phyloP scores from a whole-genome alignment of 1,140 invertebrate genomes.

The Ptiloglossa arizonensis region DNA sequence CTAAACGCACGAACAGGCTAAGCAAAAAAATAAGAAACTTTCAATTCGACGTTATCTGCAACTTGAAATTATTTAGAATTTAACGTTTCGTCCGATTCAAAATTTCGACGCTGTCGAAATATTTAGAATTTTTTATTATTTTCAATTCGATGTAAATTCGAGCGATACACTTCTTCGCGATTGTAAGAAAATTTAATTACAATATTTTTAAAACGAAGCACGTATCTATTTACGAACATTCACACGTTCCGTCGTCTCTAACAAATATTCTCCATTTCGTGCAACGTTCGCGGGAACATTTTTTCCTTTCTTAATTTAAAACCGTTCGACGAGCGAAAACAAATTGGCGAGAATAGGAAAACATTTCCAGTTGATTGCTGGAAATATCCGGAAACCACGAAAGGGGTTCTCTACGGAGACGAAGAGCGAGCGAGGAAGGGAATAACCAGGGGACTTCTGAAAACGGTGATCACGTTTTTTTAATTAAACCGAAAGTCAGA shows the following conservation, averaged over 20 bases:
- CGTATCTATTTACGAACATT: not conserved
- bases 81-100: not conserved
- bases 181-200: no score
- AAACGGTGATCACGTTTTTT: slow-evolving; percentile 71
- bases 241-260: no score
- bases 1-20: no score
- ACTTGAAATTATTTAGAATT: not conserved
- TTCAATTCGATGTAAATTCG: not conserved
- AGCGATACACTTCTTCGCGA: not conserved
- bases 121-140: no score
- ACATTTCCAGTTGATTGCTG: slow-evolving; percentile 66
- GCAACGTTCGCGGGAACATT: slow-evolving; percentile 8
- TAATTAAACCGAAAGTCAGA: slow-evolving; percentile 72
- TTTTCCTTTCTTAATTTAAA: slow-evolving; percentile 30
- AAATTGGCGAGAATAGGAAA: slow-evolving; percentile 57
- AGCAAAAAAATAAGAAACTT: no score
- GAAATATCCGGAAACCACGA: slow-evolving; percentile 39
- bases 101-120: no score
- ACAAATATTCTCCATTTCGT: no score
- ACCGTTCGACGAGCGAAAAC: slow-evolving; percentile 42
- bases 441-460: slow-evolving; percentile 46
- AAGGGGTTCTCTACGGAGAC: slow-evolving; percentile 33
- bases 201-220: no score
- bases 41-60: no score
- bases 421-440: slow-evolving; percentile 17